Conservation (phyloP, 2,888 invertebrate species). For the Noctua janthina region DNA sequence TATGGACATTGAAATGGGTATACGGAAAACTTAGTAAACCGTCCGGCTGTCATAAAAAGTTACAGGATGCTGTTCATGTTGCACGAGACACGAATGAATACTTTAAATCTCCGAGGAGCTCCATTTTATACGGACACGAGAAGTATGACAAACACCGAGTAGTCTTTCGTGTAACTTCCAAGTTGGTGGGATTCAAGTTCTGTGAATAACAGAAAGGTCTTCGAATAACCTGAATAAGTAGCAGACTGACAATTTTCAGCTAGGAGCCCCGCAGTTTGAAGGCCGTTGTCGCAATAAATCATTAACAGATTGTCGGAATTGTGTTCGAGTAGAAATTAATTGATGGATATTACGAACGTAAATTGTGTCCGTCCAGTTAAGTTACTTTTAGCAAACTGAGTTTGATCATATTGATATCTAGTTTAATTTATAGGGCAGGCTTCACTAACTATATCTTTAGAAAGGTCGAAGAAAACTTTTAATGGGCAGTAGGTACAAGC, state of each 20-base stretch:
- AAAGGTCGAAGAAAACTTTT: neutral
- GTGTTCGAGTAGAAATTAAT: slow-evolving; percentile 58
- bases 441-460: neutral
- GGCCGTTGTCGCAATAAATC: slow-evolving; percentile 56
- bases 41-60: slow-evolving; percentile 68
- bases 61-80: slow-evolving; percentile 56
- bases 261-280: slow-evolving; percentile 25
- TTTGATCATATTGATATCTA: neutral
- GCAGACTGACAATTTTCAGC: slow-evolving; percentile 30
- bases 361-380: slow-evolving; percentile 43
- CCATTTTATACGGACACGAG: slow-evolving; percentile 37
- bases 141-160: slow-evolving; percentile 56
- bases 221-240: slow-evolving; percentile 28
- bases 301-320: slow-evolving; percentile 57
- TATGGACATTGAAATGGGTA: slow-evolving; percentile 71
- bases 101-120: slow-evolving; percentile 60
- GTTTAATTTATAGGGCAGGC: neutral
- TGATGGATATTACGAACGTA: slow-evolving; percentile 61
- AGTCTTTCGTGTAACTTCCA: slow-evolving; percentile 43
- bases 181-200: slow-evolving; percentile 35
- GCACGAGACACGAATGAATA: slow-evolving; percentile 64
- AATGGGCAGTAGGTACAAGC: neutral
- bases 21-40: slow-evolving; percentile 59
- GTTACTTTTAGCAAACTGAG: slow-evolving; percentile 28
- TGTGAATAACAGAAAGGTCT: slow-evolving; percentile 25